Base-by-base conservation (phyloP, 53 echinoderm and acorn worm species). In the Hippasteria phrygiana region DNA sequence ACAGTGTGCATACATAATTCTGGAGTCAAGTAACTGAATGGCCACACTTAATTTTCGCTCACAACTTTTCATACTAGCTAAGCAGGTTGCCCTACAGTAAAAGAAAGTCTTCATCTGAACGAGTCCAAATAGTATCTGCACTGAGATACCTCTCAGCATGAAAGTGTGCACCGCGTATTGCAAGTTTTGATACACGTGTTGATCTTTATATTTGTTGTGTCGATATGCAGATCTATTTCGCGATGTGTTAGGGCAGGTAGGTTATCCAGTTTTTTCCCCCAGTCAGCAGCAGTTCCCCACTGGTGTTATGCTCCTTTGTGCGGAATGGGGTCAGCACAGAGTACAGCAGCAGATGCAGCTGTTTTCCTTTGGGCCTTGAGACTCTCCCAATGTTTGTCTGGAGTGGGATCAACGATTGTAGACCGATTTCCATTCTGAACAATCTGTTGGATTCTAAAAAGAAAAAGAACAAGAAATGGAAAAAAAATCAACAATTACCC, bases 161-260 rank as follows among this genome's bases (percentile, higher is more conserved):
- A 22, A 73, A 24, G 73, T 73, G 73, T 42, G 73, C 73, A 73
- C 73, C 73, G 42, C 43, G 73, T 20, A 73, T 73, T 73, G 73
- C 73, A 18, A 43, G 73, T 73, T 73, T 73, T 40, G 73, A 73
- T 17, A 73, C 73, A 3, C 73, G n/a, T 42, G 73, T 73, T 24
- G 73, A 73, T 17, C n/a, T 22, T 43, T 43, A 73, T 73, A 43
- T 73, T 73, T 20, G 26, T 24, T 42, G 18, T 14, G 43, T 73
- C 73, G 18, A 73, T 20, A n/a, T 73, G 73, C 73, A 73, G 73
- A 73, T 73, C 73, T 40, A 73, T 73, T n/a, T 73, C 73, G 5
- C 73, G 73, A 20, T 43, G 73, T 40, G 73, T 73, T 13, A 73
- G 41, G 73, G 73, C 43, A 42, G 46, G 46, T 5, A 45, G 46